Conservation (phyloP, 2,113 vertebrate species). For the Pomatorhinus ruficollis region DNA sequence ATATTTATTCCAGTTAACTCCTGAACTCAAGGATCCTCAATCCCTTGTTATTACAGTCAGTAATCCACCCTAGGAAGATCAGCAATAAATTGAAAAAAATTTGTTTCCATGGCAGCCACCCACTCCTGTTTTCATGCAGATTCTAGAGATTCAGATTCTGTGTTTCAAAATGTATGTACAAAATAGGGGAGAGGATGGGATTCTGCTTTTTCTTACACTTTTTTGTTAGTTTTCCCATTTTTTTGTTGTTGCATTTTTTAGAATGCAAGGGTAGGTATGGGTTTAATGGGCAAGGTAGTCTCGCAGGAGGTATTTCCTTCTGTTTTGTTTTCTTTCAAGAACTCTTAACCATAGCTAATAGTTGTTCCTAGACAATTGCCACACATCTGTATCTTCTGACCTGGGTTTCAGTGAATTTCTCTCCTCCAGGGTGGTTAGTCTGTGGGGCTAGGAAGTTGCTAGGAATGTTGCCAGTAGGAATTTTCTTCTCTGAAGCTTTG, state of each 20-base stretch:
- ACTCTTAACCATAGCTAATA: not conserved
- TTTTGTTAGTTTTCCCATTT: not conserved
- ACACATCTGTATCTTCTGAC: not conserved
- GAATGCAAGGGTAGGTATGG: not conserved
- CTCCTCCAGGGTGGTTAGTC: not conserved
- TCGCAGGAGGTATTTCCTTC: not conserved
- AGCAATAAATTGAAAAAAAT: not conserved
- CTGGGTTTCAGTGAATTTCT: not conserved
- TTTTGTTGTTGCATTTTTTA: not conserved
- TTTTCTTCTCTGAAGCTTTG: not conserved
- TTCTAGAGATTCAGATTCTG: not conserved
- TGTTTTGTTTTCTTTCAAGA: not conserved
- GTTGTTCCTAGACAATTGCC: not conserved
- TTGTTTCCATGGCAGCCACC: not conserved
- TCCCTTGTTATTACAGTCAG: not conserved
- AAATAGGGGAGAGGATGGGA: not conserved
- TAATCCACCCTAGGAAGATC: constrained; percentile 3
- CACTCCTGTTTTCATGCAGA: constrained; percentile 1
- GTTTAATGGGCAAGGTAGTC: not conserved
- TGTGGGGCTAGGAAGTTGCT: not conserved
- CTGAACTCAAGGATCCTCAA: not conserved
- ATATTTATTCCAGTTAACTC: not conserved
- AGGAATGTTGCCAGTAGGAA: not conserved
- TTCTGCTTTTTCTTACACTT: not conserved
- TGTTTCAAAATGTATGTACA: not conserved